These are phyloP conservation scores for Nipponacmea schrenckii DNA, from an alignment of 2,888 invertebrate species.

Conservation along the genomic window DNA sequence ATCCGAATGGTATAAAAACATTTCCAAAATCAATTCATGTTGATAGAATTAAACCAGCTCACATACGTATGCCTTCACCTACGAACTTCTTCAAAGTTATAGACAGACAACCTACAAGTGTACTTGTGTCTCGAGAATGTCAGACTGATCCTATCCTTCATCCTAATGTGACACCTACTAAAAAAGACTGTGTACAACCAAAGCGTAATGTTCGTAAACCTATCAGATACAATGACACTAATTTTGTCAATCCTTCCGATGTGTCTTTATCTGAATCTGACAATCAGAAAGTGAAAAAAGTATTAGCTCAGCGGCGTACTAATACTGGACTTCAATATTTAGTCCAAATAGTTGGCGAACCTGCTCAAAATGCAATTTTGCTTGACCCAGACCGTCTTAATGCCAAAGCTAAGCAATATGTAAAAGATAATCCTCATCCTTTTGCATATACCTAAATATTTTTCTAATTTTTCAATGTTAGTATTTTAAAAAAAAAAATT, in stretches of 20 bases:
- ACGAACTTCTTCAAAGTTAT: not conserved
- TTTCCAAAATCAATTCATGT: not conserved
- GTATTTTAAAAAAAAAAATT: no score
- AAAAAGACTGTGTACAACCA: not conserved
- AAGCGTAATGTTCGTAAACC: not conserved
- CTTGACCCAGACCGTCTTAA: not conserved
- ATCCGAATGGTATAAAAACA: not conserved
- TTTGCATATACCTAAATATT: no score
- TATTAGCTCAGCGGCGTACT: not conserved
- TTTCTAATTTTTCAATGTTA: no score
- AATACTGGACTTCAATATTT: not conserved
- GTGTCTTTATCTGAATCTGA: not conserved
- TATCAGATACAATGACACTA: not conserved
- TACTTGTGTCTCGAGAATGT: not conserved
- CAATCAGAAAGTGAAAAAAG: not conserved
- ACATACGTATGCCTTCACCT: slow-evolving; percentile 4
- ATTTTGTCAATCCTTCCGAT: not conserved
- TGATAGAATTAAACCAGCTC: slow-evolving; percentile 11
- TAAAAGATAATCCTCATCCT: no score
- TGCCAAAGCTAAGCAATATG: not conserved
- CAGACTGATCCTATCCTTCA: not conserved
- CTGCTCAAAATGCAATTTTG: not conserved
- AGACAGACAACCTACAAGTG: not conserved
- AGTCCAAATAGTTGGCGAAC: not conserved
- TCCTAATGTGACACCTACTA: not conserved